Percentiles rank a stretch among this genome's conserved stretches.
phyloP scores from a whole-genome alignment of 2,888 invertebrate genomes.

The Cosmorhoe ocellata region DNA sequence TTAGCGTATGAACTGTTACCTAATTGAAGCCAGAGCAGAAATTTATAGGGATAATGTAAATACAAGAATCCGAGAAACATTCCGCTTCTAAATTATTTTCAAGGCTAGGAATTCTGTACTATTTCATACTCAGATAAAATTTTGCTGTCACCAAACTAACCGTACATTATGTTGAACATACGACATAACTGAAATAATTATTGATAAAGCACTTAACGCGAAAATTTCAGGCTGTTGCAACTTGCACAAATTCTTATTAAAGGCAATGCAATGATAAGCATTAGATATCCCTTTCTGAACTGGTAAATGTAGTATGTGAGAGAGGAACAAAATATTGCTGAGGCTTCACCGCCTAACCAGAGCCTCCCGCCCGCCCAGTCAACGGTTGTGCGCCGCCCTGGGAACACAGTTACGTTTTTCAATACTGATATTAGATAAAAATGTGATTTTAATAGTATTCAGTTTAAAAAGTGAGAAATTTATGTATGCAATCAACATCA shows the following conservation, averaged over 20 bases:
- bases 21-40: neutral
- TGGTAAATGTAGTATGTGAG: slow-evolving; percentile 40
- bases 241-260: slow-evolving; percentile 51
- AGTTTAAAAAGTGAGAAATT: neutral
- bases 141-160: neutral
- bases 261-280: slow-evolving; percentile 59
- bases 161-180: slow-evolving; percentile 5
- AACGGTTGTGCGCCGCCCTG: slow-evolving; percentile 59
- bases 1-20: neutral
- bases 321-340: slow-evolving; percentile 55
- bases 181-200: no score
- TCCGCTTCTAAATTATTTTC: neutral
- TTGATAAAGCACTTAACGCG: slow-evolving; percentile 7
- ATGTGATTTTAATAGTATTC: slow-evolving; percentile 7
- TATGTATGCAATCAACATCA: neutral
- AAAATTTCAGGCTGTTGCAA: slow-evolving; percentile 18
- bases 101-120: neutral
- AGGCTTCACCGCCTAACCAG: slow-evolving; percentile 66
- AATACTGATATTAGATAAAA: slow-evolving; percentile 22
- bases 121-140: neutral
- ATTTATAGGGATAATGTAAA: neutral
- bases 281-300: slow-evolving; percentile 47
- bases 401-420: slow-evolving; percentile 42
- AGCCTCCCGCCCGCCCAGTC: slow-evolving; percentile 79
- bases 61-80: neutral